phyloP scores from a whole-genome alignment of 2,888 invertebrate species.

The Magallana nippona region DNA sequence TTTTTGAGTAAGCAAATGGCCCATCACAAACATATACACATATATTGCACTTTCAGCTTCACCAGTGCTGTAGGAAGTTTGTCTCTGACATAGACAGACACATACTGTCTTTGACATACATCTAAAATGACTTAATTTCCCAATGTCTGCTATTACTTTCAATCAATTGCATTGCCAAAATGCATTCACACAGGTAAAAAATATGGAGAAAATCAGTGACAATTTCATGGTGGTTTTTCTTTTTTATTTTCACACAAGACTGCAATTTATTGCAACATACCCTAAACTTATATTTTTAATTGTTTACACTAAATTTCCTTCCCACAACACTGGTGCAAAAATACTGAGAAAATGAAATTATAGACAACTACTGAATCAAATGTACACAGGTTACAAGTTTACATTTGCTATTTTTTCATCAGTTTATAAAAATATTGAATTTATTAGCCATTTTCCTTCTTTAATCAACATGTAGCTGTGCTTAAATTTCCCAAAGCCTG shows the following conservation, averaged over 20 bases:
- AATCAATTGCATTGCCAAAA: too few species aligned
- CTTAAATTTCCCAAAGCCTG: too few species aligned
- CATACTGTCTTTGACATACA: not conserved
- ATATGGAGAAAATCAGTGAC: too few species aligned
- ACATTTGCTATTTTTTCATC: not conserved
- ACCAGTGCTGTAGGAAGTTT: constrained; percentile 18
- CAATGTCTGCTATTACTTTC: too few species aligned
- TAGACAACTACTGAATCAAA: not conserved
- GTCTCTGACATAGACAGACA: not conserved
- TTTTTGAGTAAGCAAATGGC: constrained; percentile 19
- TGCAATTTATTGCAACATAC: too few species aligned
- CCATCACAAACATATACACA: constrained; percentile 2
- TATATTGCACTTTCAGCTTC: constrained; percentile 17
- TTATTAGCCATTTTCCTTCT: not conserved
- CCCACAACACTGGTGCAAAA: constrained; percentile 4
- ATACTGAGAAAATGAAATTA: not conserved
- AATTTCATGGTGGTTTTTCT: too few species aligned
- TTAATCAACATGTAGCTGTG: too few species aligned
- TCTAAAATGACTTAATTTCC: too few species aligned
- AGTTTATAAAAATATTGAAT: too few species aligned
- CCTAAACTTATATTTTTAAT: too few species aligned
- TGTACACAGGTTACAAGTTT: not conserved
- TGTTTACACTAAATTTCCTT: not conserved
- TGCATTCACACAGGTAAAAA: too few species aligned
- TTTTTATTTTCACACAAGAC: too few species aligned